Conservation (phyloP, 1,140 invertebrate species). For the Lepidotrigona ventralis region DNA sequence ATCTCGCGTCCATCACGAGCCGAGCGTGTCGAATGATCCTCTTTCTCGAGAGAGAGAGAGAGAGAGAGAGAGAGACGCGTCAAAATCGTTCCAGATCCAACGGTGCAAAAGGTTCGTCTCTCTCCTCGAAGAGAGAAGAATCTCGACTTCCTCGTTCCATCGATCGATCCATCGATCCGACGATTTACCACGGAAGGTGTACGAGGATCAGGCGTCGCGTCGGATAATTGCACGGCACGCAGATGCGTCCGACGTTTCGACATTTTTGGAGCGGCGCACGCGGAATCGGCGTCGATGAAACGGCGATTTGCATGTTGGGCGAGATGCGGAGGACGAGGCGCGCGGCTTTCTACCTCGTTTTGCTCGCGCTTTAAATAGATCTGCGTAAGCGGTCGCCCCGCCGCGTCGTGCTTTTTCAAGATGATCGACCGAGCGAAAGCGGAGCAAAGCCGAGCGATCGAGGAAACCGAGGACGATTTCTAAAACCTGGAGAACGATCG, state of each 20-base stretch:
- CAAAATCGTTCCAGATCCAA: conserved; percentile 55
- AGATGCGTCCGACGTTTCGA: conserved; percentile 11
- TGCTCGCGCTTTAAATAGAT: conserved; percentile 35
- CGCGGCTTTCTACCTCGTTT: conserved; percentile 28
- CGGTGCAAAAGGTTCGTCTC: not conserved
- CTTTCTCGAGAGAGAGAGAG: not conserved
- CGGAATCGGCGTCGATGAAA: conserved; percentile 23
- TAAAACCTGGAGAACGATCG: not conserved
- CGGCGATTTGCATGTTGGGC: conserved; percentile 42
- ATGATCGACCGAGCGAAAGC: not conserved
- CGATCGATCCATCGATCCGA: conserved; percentile 31
- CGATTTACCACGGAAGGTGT: conserved; percentile 3
- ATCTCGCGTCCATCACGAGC: conserved; percentile 53
- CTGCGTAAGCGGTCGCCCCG: conserved; percentile 4
- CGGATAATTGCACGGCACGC: conserved; percentile 30
- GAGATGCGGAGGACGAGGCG: conserved; percentile 29
- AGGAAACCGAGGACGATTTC: not conserved
- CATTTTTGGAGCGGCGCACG: conserved; percentile 33
- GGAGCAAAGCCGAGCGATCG: not conserved
- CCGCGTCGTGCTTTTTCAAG: not conserved
- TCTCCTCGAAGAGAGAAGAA: no score
- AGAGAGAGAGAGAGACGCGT: conserved; percentile 26
- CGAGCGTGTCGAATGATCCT: conserved; percentile 52
- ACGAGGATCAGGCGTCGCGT: not conserved
- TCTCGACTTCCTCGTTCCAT: conserved; percentile 28